Percentiles rank a stretch among this genome's conserved stretches.
Conservation (phyloP, 2,113 vertebrate genomes). For the Accipiter cooperii region DNA sequence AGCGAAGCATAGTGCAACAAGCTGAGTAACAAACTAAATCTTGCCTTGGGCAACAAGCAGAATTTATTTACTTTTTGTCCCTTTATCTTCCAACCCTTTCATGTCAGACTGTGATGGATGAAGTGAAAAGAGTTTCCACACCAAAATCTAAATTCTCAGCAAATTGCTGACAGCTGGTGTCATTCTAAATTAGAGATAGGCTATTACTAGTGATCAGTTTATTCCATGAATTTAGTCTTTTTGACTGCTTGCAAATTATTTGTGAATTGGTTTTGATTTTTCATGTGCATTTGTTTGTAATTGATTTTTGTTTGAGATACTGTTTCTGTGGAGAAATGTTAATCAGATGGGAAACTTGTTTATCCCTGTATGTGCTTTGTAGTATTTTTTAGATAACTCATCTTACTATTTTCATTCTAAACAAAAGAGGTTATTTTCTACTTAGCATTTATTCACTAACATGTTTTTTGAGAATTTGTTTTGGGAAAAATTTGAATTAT, state of each 20-base stretch:
- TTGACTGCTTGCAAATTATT: conserved; percentile 16
- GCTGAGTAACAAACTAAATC: conserved; percentile 14
- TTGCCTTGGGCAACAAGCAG: conserved; percentile 40
- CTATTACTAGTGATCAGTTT: conserved; percentile 23
- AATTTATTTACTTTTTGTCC: conserved; percentile 46
- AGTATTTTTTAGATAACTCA: neutral
- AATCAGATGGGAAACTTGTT: neutral
- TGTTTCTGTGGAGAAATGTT: neutral
- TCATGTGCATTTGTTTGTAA: neutral
- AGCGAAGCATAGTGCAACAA: neutral
- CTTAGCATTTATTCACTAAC: neutral
- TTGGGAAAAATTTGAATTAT: neutral
- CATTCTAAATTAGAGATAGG: conserved; percentile 19
- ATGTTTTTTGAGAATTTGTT: neutral
- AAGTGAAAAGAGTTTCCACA: neutral
- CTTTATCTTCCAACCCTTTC: conserved; percentile 24
- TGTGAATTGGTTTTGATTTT: neutral
- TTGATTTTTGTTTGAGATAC: neutral
- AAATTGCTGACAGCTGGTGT: conserved; percentile 38
- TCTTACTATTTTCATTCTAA: neutral
- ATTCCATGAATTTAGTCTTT: neutral
- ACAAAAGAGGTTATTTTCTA: neutral
- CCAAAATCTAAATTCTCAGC: conserved; percentile 42
- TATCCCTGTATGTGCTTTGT: neutral
- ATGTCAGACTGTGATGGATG: conserved; percentile 31